phyloP scores from a whole-genome alignment of 92 coral and sea anemone genomes.

The Umimayanthus chanpuru region DNA sequence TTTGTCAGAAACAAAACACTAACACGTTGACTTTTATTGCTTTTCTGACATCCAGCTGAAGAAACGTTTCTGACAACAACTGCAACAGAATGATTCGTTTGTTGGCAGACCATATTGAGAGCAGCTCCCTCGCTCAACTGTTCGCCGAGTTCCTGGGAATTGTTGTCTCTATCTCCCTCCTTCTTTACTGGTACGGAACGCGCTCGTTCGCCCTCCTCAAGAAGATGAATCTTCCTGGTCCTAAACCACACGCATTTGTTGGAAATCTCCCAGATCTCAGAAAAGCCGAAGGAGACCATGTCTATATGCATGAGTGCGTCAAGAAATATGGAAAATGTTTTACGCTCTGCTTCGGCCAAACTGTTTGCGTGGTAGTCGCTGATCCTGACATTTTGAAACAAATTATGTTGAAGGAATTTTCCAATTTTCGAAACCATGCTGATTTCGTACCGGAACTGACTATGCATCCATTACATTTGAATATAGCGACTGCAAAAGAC shows the following conservation, averaged over 20 bases:
- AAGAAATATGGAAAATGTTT: background rate
- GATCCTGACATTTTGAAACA: background rate
- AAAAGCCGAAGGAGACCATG: background rate
- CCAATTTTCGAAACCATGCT: background rate
- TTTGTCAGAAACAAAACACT: too few species aligned
- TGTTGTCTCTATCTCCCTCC: background rate
- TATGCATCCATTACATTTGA: background rate
- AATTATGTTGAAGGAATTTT: conserved; percentile 2
- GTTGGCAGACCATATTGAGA: too few species aligned
- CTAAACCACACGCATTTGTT: background rate
- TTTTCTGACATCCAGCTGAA: too few species aligned
- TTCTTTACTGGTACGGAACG: background rate
- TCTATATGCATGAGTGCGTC: background rate
- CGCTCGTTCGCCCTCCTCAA: background rate
- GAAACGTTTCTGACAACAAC: too few species aligned
- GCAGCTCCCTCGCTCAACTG: too few species aligned
- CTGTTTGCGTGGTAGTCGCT: background rate
- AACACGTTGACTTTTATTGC: too few species aligned
- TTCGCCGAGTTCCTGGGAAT: too few species aligned
- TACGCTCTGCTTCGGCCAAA: background rate
- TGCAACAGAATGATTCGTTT: too few species aligned
- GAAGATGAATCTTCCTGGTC: background rate
- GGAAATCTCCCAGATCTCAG: conserved; percentile 1
- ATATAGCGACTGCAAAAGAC: background rate
- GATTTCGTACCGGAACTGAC: background rate